Percentiles rank a stretch among this genome's conserved stretches.
These are phyloP conservation scores for Urocitellus parryii DNA, from an alignment of 2,113 vertebrate genomes.

Conservation along the genomic window DNA sequence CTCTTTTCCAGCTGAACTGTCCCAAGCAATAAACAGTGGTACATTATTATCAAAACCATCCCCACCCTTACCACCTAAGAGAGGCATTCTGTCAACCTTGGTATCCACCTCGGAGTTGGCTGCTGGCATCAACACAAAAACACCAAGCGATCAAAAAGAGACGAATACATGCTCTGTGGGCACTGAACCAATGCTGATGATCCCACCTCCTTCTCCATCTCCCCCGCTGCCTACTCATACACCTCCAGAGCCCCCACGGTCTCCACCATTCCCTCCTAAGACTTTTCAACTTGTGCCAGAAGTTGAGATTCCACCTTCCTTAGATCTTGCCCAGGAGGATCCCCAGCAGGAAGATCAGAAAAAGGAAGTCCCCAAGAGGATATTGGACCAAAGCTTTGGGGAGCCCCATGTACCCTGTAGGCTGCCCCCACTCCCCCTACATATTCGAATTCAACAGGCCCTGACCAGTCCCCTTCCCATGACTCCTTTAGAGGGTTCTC, in stretches of 20 bases:
- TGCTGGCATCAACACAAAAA: slow-evolving; percentile 73
- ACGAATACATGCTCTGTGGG: slow-evolving; percentile 63
- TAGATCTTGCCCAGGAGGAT: slow-evolving; percentile 78
- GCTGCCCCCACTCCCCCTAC: slow-evolving; percentile 92
- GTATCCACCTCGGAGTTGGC: slow-evolving; percentile 84
- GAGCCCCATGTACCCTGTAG: slow-evolving; percentile 86
- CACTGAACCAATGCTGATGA: not conserved
- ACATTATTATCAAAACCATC: slow-evolving; percentile 92
- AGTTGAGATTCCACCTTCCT: slow-evolving; percentile 49
- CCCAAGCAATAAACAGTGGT: slow-evolving; percentile 89
- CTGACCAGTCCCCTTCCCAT: slow-evolving; percentile 93
- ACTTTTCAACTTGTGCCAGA: slow-evolving; percentile 73
- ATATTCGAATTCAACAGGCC: slow-evolving; percentile 98
- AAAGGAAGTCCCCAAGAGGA: slow-evolving; percentile 71
- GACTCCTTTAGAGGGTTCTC: slow-evolving; percentile 92
- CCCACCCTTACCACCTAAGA: slow-evolving; percentile 95
- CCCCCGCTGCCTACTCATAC: slow-evolving; percentile 83
- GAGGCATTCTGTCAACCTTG: slow-evolving; percentile 90
- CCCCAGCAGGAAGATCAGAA: slow-evolving; percentile 79
- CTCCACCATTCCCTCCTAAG: slow-evolving; percentile 68
- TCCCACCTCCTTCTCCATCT: slow-evolving; percentile 70
- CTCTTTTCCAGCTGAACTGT: slow-evolving; percentile 91
- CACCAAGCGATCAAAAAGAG: slow-evolving; percentile 79
- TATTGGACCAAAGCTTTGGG: slow-evolving; percentile 85
- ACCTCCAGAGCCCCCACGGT: slow-evolving; percentile 86